Evolutionary conservation across 92 coral and sea anemone species (phyloP).

Genomic region (Actinernus sp.): DNA sequence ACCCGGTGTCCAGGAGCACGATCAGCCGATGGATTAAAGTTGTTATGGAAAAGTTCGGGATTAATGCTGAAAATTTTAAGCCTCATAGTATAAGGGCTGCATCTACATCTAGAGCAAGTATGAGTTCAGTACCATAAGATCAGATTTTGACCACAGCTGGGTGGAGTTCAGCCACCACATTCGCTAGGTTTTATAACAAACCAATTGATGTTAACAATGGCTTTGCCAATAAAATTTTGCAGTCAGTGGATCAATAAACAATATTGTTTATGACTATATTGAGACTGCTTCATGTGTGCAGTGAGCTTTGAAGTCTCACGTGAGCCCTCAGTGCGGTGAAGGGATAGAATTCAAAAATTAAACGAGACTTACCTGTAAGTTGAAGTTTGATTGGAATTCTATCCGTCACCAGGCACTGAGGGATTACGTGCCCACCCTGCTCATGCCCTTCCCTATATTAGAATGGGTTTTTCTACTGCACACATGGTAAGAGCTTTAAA

Average conservation of each 20-base stretch:
- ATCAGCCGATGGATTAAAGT: conserved; percentile 32
- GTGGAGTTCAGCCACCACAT: conserved; percentile 46
- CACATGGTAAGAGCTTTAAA: conserved; percentile 35
- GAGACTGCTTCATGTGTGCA: conserved; percentile 51
- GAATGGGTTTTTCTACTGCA: conserved; percentile 18
- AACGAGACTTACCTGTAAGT: conserved; percentile 28
- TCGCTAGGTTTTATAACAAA: conserved; percentile 51
- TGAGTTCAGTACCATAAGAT: conserved; percentile 27
- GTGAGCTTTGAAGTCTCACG: conserved; percentile 45
- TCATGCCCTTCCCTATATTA: conserved; percentile 2
- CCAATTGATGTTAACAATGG: no score
- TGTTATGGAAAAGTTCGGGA: conserved; percentile 19
- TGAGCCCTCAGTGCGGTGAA: conserved; percentile 29
- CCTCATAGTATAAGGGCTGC: conserved; percentile 58
- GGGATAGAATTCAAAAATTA: conserved; percentile 5
- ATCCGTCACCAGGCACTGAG: conserved; percentile 14
- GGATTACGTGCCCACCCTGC: conserved; percentile 35
- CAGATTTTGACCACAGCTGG: conserved; percentile 45
- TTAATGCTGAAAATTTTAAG: conserved; percentile 11
- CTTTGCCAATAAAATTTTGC: conserved; percentile 23
- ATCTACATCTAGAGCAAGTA: conserved; percentile 37
- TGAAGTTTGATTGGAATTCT: not conserved
- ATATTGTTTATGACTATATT: not conserved
- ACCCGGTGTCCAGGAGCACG: conserved; percentile 33
- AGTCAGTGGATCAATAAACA: conserved; percentile 5